Conservation (phyloP, 2,113 vertebrate genomes). For the Symphodus melops region DNA sequence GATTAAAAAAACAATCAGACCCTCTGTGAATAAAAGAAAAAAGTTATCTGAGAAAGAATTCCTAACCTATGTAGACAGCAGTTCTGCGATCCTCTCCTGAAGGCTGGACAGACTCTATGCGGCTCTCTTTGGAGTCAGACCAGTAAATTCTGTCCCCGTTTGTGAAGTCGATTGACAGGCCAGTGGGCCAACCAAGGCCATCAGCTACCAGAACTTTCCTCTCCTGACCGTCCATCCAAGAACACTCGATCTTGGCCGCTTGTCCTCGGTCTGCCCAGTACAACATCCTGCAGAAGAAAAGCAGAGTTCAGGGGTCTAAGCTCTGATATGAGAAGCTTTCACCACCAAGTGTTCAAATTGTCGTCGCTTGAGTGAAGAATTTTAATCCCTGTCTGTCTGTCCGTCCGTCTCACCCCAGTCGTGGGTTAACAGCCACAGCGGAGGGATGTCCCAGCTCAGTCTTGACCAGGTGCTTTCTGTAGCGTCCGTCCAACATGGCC, state of each 20-base stretch:
- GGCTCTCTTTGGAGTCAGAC: conserved; percentile 93
- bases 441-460: conserved; percentile 88
- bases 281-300: conserved; percentile 82
- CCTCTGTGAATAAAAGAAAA: no score
- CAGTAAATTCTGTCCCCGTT: conserved; percentile 92
- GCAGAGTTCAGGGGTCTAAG: neutral
- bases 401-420: conserved; percentile 83
- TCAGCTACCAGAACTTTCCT: conserved; percentile 84
- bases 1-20: neutral
- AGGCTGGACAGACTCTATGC: conserved; percentile 89
- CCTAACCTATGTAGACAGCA: conserved; percentile 85
- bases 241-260: conserved; percentile 89
- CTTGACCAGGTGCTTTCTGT: conserved; percentile 91
- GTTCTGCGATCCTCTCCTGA: conserved; percentile 88
- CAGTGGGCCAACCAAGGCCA: conserved; percentile 91
- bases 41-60: neutral
- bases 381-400: neutral
- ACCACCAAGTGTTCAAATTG: no score
- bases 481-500: conserved; percentile 91
- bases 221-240: conserved; percentile 93
- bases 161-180: conserved; percentile 91
- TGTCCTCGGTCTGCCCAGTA: conserved; percentile 93
- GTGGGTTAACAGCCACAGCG: conserved; percentile 91
- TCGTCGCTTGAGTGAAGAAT: no score
- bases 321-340: no score